Base-by-base conservation (phyloP, 1,140 invertebrate species). In the Nautilus pompilius region DNA sequence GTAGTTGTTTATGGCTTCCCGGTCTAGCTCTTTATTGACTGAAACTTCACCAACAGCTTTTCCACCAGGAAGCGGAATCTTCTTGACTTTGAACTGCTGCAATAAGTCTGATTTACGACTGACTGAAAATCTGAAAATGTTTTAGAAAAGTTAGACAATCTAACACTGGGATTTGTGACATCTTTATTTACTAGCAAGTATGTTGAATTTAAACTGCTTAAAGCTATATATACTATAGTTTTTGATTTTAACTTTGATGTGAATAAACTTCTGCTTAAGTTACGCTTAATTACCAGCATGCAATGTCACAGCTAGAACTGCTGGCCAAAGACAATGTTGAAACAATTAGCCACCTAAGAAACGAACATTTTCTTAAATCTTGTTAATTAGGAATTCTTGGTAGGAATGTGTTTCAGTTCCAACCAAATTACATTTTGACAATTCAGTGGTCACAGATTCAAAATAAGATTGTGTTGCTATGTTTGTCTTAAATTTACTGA, bases 21-120 rank as follows among this genome's bases (percentile, higher is more conserved):
- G 69, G 68, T 84, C 83, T 20, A 96, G 83, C 10, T 89, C 90
- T 49, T 93, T 86, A 78, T 96, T 93, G 71, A 96, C 96, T 45
- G 90, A 92, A 0, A 98, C 95, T 0, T 92, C 93, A 17, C 95
- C 95, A 81, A 93, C 91, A 95, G 28, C 88, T 89, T 82, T 96
- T 95, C 81, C 96, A 93, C 55, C 94, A 83, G 77, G 93, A 93
- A 64, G 93, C 87, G 80, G 97, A 94, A 3, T 93, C 94, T 8
- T 88, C 88, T 60, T 93, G 86, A 78, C 96, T 93, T n/a, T 54
- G 20, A 60, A 62, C 57, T 51, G 56, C 51, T 32, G 28, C 32
- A 28, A 41, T 54, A 48, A 29, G 29, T 59, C 54, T 17, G 59
- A 36, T 22, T 46, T 29, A 0, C 20, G 56, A 46, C n/a, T 13